Evolutionary conservation across 2,797 vertebrate genomes (phyloP).

Genomic region (Macropus fuliginosus): DNA sequence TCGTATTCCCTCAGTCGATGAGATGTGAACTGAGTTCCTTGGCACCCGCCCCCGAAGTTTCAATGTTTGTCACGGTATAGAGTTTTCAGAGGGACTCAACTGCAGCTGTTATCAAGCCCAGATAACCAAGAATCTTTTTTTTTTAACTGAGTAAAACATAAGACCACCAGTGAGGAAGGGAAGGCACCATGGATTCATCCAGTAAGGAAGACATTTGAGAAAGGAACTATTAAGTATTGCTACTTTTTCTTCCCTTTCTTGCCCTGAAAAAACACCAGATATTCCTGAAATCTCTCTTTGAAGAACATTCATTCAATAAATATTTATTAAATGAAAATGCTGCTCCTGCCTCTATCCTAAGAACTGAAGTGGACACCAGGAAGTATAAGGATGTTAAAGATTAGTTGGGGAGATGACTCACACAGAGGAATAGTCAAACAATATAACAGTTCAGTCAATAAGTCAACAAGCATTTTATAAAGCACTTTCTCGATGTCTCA

Average conservation of each 20-base stretch:
- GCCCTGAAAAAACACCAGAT: neutral
- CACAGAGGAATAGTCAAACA: neutral
- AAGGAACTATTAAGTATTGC: slow-evolving; percentile 13
- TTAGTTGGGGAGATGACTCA: neutral
- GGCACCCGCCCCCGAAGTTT: slow-evolving; percentile 35
- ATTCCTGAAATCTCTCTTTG: neutral
- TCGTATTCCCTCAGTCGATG: slow-evolving; percentile 58
- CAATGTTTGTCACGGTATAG: slow-evolving; percentile 47
- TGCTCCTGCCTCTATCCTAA: neutral
- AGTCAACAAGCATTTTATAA: neutral
- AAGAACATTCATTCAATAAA: neutral
- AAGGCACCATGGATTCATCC: neutral
- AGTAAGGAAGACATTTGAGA: neutral
- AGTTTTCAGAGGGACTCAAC: slow-evolving; percentile 59
- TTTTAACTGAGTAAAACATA: slow-evolving; percentile 31
- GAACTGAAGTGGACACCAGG: neutral
- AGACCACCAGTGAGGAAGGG: slow-evolving; percentile 51
- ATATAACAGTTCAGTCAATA: neutral
- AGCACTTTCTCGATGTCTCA: neutral
- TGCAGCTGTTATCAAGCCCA: slow-evolving; percentile 46
- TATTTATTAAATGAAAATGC: neutral
- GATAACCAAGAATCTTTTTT: slow-evolving; percentile 13
- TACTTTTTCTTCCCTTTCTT: neutral
- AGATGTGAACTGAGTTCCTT: slow-evolving; percentile 59
- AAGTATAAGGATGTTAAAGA: neutral